Conservation (phyloP, 2,888 invertebrate genomes). For the Eupithecia abbreviata region DNA sequence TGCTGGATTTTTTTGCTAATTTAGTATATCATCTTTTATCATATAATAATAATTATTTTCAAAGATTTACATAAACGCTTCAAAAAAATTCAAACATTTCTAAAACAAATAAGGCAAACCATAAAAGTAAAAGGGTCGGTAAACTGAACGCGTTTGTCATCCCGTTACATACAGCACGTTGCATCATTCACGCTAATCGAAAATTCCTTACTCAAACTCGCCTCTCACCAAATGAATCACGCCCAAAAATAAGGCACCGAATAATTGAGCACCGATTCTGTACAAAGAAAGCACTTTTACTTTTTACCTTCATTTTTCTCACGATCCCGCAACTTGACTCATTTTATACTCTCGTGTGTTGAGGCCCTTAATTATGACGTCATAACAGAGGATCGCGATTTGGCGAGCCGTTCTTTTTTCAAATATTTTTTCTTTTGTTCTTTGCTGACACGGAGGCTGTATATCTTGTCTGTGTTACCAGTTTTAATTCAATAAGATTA, state of each 20-base stretch:
- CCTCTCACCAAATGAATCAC: slow-evolving; percentile 77
- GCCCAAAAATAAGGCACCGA: slow-evolving; percentile 67
- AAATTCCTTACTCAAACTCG: slow-evolving; percentile 71
- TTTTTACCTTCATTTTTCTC: slow-evolving; percentile 71
- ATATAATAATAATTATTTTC: not conserved
- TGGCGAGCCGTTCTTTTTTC: slow-evolving; percentile 60
- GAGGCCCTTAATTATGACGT: slow-evolving; percentile 77
- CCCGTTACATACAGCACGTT: slow-evolving; percentile 65
- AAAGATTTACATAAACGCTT: slow-evolving; percentile 1
- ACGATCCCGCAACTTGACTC: slow-evolving; percentile 69
- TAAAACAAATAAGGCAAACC: slow-evolving; percentile 26
- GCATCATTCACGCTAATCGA: slow-evolving; percentile 75
- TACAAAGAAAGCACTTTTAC: slow-evolving; percentile 82
- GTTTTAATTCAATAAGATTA: slow-evolving; percentile 48
- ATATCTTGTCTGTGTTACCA: slow-evolving; percentile 56
- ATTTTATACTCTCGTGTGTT: slow-evolving; percentile 60
- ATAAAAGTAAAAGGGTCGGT: slow-evolving; percentile 51
- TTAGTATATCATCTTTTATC: not conserved
- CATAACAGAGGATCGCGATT: slow-evolving; percentile 61
- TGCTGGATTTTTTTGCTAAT: not conserved
- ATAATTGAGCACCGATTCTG: slow-evolving; percentile 70
- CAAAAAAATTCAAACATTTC: not conserved
- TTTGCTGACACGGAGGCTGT: slow-evolving; percentile 64
- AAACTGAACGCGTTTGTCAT: slow-evolving; percentile 54
- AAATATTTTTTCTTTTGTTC: slow-evolving; percentile 64